A percentile compares a stretch with the other conserved stretches of the same genome.
These are phyloP conservation scores for Hormiphora californensis DNA, from an alignment of 37 sponge, comb jelly and placozoan genomes.

Conservation along the genomic window DNA sequence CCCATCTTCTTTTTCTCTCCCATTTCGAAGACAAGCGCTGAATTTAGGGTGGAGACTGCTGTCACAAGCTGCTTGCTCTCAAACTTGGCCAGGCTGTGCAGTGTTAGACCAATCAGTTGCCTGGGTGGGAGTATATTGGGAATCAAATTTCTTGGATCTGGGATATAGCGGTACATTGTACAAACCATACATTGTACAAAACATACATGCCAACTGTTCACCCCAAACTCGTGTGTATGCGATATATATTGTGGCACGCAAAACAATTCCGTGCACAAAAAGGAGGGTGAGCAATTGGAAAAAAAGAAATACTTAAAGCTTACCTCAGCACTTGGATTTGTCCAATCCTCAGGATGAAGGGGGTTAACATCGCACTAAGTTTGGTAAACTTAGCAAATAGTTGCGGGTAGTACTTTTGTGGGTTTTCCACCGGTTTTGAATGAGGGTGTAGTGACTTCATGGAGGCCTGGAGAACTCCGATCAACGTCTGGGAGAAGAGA, in stretches of 20 bases:
- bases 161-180: no score
- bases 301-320: no score
- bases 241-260: no score
- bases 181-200: no score
- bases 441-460: slow-evolving; percentile 13
- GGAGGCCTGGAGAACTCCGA: not conserved
- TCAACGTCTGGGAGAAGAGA: not conserved
- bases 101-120: slow-evolving; percentile 26
- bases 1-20: not conserved
- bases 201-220: no score
- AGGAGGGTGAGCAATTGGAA: no score
- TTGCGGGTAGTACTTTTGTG: slow-evolving; percentile 13
- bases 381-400: slow-evolving; percentile 19
- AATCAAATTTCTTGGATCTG: no score
- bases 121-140: not conserved
- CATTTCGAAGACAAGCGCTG: not conserved
- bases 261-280: no score
- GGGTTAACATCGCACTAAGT: not conserved
- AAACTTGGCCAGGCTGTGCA: slow-evolving; percentile 13
- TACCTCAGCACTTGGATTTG: slow-evolving; percentile 15
- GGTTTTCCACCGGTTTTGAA: slow-evolving; percentile 5
- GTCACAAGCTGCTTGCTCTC: slow-evolving; percentile 38
- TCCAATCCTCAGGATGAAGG: not conserved
- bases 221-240: no score
- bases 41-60: not conserved